Base-by-base conservation (phyloP, 2,113 vertebrate species). In the Pongo pygmaeus region DNA sequence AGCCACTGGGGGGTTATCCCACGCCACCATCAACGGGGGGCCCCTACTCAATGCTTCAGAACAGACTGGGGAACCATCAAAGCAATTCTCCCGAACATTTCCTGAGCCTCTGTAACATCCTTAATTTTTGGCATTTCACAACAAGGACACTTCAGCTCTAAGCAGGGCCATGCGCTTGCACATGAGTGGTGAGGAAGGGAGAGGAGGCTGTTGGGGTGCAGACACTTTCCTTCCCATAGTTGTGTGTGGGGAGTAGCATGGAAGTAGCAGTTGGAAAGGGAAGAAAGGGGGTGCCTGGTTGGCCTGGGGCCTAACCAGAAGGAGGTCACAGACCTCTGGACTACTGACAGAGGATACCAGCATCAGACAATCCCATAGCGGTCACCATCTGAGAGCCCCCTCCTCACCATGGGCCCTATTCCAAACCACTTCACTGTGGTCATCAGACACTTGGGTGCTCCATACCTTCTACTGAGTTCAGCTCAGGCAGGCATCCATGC, bases 141-240 rank as follows among this genome's bases (percentile, higher is more conserved):
- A 55, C 8, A 52, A 86, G 77, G 40, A 59, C 48, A 22, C 70
- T n/a, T 61, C 69, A 69, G 72, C 35, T 23, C 90, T 79, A 48
- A 74, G 84, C 80, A 40, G 35, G 43, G 77, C 70, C 52, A 3
- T 0, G 3, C 4, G 30, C 0, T 7, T 10, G 11, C 1, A 0
- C 1, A 40, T 14, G 50, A 16, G n/a, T 14, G n/a, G 20, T 11
- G 35, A 3, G 0, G 25, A 32, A 80, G 32, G 14, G 2, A 35
- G 14, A 1, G 27, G 59, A 64, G 27, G 78, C 64, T 50, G 22
- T 9, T 50, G 13, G 46, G 14, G 18, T 13, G 3, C 57, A 23
- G 74, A 17, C 20, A 30, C 9, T 2, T 46, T 72, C 40, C 35
- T 69, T 30, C 20, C 18, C 1, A 0, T 0, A 46, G 78, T 6